Conservation (phyloP, 1,140 invertebrate genomes). For the Lamellibrachia luymesi region DNA sequence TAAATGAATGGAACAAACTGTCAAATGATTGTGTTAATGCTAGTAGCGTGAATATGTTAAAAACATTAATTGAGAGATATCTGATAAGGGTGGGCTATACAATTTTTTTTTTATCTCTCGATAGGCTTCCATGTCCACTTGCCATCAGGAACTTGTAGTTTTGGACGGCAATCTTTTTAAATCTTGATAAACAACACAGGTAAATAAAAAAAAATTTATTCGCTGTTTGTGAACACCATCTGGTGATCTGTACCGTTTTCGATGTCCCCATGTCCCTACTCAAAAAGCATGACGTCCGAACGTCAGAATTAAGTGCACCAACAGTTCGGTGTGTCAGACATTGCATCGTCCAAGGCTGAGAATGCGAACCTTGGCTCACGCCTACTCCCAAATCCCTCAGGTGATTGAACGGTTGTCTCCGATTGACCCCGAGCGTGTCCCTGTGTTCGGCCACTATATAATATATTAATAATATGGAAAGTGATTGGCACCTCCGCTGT, state of each 20-base stretch:
- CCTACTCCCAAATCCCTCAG: neutral
- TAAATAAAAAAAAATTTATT: neutral
- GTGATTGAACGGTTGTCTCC: neutral
- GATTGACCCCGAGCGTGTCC: neutral
- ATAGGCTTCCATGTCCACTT: no score
- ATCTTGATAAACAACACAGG: no score
- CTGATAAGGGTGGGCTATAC: no score
- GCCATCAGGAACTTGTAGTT: no score
- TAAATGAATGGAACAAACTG: no score
- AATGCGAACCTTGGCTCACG: neutral
- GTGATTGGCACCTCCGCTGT: neutral
- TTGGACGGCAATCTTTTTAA: no score
- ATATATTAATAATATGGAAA: neutral
- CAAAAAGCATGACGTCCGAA: neutral
- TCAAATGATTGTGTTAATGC: no score
- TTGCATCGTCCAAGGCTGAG: neutral
- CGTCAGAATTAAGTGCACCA: neutral
- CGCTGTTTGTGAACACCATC: neutral
- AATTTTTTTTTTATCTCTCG: no score
- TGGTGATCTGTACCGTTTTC: neutral
- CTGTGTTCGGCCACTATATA: neutral
- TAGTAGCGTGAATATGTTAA: no score
- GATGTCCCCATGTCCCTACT: neutral
- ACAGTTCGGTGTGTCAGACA: neutral
- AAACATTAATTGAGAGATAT: no score